Conservation (phyloP, 2,888 invertebrate species). For the Tholera decimalis region DNA sequence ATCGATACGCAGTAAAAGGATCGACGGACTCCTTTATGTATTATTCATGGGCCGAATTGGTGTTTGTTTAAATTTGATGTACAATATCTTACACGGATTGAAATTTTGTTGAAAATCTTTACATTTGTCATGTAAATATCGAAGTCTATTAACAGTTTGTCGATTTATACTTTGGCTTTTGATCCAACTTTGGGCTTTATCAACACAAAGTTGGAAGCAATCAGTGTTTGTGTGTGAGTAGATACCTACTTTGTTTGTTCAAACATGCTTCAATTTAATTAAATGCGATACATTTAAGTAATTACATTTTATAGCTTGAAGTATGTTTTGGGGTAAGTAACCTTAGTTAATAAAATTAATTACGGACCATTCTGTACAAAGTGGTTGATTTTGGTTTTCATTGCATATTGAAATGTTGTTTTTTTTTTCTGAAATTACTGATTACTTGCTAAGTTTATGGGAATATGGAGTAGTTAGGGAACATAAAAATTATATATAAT, state of each 20-base stretch:
- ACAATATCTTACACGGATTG: slow-evolving; percentile 79
- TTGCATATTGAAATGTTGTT: not conserved
- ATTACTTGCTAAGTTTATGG: not conserved
- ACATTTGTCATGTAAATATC: slow-evolving; percentile 53
- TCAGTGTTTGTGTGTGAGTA: slow-evolving; percentile 30
- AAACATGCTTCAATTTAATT: slow-evolving; percentile 15
- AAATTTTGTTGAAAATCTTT: slow-evolving; percentile 71
- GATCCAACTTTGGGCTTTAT: slow-evolving; percentile 38
- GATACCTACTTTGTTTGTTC: slow-evolving; percentile 4
- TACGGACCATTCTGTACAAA: not conserved
- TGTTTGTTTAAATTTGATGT: slow-evolving; percentile 88
- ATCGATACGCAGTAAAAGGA: slow-evolving; percentile 76
- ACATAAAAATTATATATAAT: not conserved
- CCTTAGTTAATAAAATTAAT: not conserved
- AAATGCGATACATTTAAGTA: not conserved
- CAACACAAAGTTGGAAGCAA: slow-evolving; percentile 37
- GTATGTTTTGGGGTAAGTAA: not conserved
- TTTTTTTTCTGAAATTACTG: not conserved
- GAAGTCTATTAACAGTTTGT: slow-evolving; percentile 49
- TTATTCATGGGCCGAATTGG: slow-evolving; percentile 84
- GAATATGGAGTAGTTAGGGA: not conserved
- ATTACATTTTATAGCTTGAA: not conserved
- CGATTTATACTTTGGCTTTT: slow-evolving; percentile 41
- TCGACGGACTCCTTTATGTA: slow-evolving; percentile 76
- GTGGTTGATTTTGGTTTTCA: not conserved